Conservation (phyloP, 2,888 invertebrate genomes). For the Polia nebulosa region DNA sequence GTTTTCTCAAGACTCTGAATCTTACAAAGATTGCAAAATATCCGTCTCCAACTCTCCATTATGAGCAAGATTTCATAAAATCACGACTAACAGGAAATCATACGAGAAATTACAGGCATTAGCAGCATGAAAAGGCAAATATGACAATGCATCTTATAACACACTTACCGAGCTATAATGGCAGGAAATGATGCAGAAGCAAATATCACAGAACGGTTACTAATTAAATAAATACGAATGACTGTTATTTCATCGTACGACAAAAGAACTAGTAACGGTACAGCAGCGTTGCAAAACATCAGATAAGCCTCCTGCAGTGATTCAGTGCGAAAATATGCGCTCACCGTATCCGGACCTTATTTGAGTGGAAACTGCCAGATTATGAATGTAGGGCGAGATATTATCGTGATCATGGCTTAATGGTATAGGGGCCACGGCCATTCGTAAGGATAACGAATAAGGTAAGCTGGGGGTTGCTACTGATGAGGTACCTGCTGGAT, state of each 20-base stretch:
- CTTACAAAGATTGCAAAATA: slow-evolving; percentile 28
- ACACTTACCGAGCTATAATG: slow-evolving; percentile 14
- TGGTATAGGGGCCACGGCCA: slow-evolving; percentile 13
- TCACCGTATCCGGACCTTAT: slow-evolving; percentile 64
- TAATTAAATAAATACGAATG: slow-evolving; percentile 54
- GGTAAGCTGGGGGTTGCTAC: not conserved
- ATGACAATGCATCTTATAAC: slow-evolving; percentile 32
- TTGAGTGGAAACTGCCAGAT: slow-evolving; percentile 39
- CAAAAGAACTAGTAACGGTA: slow-evolving; percentile 24
- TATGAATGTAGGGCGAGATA: slow-evolving; percentile 49
- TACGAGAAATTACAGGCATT: slow-evolving; percentile 17
- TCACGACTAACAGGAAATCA: slow-evolving; percentile 10
- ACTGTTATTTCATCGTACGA: slow-evolving; percentile 26
- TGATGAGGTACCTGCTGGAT: slow-evolving; percentile 27
- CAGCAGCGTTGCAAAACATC: slow-evolving; percentile 24
- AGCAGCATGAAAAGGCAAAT: not conserved
- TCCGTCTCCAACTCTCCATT: not conserved
- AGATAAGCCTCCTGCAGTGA: slow-evolving; percentile 57
- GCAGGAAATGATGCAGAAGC: slow-evolving; percentile 52
- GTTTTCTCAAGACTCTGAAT: slow-evolving; percentile 19
- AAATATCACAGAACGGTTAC: slow-evolving; percentile 39
- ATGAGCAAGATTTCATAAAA: slow-evolving; percentile 7
- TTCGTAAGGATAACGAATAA: slow-evolving; percentile 21
- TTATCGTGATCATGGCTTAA: slow-evolving; percentile 39
- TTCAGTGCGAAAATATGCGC: slow-evolving; percentile 62